Percentiles rank a stretch among this genome's conserved stretches.
These are phyloP conservation scores for Myathropa florea DNA, from an alignment of 2,888 invertebrate genomes.

Conservation along the genomic window DNA sequence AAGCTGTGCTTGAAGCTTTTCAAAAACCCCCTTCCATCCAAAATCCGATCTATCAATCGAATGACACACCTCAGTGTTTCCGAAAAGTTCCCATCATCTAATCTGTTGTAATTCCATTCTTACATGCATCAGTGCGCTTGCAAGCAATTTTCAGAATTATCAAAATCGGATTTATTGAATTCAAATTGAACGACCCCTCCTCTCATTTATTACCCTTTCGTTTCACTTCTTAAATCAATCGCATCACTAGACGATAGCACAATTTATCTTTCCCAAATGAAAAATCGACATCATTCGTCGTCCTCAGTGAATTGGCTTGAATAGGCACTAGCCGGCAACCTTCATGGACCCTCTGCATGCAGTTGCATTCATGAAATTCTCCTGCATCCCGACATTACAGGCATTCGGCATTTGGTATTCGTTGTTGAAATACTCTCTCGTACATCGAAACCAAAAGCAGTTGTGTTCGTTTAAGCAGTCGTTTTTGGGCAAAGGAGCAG, in stretches of 20 bases:
- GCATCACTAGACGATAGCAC: slow-evolving; percentile 24
- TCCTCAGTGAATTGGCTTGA: slow-evolving; percentile 13
- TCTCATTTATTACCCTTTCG: slow-evolving; percentile 40
- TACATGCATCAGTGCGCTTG: background rate
- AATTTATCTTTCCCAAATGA: slow-evolving; percentile 60
- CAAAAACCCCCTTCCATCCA: too few relatives aligned
- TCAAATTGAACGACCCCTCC: slow-evolving; percentile 10
- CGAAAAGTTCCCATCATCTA: background rate
- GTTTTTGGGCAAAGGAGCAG: background rate
- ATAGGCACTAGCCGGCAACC: slow-evolving; percentile 21
- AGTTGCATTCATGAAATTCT: slow-evolving; percentile 26
- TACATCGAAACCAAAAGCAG: background rate
- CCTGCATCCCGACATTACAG: slow-evolving; percentile 18
- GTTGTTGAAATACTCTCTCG: background rate
- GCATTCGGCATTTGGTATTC: background rate
- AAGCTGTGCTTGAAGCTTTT: too few relatives aligned
- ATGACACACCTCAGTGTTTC: background rate
- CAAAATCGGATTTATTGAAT: slow-evolving; percentile 21
- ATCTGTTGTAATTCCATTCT: background rate
- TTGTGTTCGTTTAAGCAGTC: background rate
- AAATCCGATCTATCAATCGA: too few relatives aligned
- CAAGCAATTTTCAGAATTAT: background rate
- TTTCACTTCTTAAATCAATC: slow-evolving; percentile 43
- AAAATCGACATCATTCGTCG: slow-evolving; percentile 45
- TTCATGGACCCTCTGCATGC: background rate